Conservation (phyloP, 2,113 vertebrate genomes). For the Mus spicilegus region DNA sequence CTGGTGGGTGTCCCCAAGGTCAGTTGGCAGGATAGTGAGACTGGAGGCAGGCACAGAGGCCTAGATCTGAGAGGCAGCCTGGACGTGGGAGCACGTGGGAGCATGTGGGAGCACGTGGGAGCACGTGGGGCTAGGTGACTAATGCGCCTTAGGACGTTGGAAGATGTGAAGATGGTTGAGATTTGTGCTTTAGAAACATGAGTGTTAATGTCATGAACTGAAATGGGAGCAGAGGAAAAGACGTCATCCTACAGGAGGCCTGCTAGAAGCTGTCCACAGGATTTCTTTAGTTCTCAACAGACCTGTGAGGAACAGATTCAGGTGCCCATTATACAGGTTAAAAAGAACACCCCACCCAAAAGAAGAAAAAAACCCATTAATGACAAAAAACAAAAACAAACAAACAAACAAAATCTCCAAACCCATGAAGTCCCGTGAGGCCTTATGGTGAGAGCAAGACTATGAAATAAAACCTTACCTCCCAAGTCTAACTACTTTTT, state of each 20-base stretch:
- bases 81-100: background rate
- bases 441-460: background rate
- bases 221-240: conserved; percentile 39
- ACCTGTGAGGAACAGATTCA: background rate
- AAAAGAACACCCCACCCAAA: background rate
- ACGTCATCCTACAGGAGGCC: background rate
- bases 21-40: background rate
- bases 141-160: background rate
- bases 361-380: background rate
- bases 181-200: conserved; percentile 50
- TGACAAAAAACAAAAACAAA: background rate
- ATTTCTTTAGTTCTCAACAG: background rate
- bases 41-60: background rate
- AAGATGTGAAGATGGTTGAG: conserved; percentile 10
- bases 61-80: background rate
- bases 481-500: conserved; percentile 4
- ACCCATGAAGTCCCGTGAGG: background rate
- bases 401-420: too few species aligned
- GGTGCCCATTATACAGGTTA: background rate
- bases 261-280: background rate
- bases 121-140: conserved; percentile 3
- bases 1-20: background rate
- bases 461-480: conserved; percentile 6
- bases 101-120: background rate
- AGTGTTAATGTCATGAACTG: conserved; percentile 33